Base-by-base conservation (phyloP, 2,888 invertebrate genomes). In the Parnassius glacialis region DNA sequence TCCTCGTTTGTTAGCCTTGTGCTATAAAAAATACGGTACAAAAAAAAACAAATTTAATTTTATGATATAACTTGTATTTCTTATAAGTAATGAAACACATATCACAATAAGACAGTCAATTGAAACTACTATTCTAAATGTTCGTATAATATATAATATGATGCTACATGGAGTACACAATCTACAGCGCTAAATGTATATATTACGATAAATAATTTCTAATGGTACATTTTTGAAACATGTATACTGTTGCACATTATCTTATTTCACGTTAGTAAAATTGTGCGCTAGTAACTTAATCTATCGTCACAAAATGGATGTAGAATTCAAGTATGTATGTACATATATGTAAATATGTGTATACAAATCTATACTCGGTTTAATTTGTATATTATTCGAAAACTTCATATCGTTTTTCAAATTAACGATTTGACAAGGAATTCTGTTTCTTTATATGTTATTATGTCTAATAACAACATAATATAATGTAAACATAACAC, bases 21-120 rank as follows among this genome's bases (percentile, higher is more conserved):
- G 16, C 16, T 16, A 16, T 16, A 25, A 25, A 25, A 25, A 25
- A 3, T 2, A 25, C 25, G 25, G 7, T 25, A 25, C 25, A 25
- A 25, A 34, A 34, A 25, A 34, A 34, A 34, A 34, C 5, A 25
- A 25, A 25, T 25, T 25, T 1, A 34, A 34, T 34, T 48, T 51
- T 59, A 59, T 62, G 11, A 59, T 63, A 61, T 20, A 16, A 57
- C 47, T 48, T 57, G 50, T 45, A 62, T 60, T 54, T 10, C 11
- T 41, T 41, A 48, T 47, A 56, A 20, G 13, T 47, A 48, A 47
- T 41, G 56, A 55, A 54, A 13, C 44, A 56, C 47, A 52, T 67
- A 65, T 70, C 65, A 68, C 69, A 68, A 65, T 64, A 56, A 45
- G 52, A 7, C 45, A 12, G 12, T 45, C 45, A 45, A n/a, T 12